phyloP scores from a whole-genome alignment of 2,797 vertebrate genomes.

The Bradypodion ventrale region DNA sequence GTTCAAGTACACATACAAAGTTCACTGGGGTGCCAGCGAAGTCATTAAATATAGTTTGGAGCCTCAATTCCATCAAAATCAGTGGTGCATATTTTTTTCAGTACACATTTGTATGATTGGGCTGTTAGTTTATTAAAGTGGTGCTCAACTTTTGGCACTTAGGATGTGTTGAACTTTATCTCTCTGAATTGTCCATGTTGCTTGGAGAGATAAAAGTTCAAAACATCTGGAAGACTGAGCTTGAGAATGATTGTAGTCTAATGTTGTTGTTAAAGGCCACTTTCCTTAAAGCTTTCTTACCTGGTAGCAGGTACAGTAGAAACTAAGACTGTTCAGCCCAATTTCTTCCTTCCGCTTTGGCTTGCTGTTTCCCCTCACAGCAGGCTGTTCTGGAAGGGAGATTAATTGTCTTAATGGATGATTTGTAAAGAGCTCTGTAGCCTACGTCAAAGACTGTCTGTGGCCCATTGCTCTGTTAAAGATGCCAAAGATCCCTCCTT shows the following conservation, averaged over 20 bases:
- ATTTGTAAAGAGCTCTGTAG: not conserved
- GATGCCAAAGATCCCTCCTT: not conserved
- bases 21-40: no score
- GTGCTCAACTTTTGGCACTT: no score
- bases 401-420: not conserved
- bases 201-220: no score
- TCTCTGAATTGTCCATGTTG: no score
- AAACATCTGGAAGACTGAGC: no score
- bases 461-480: not conserved
- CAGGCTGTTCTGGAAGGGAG: not conserved
- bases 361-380: not conserved
- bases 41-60: no score
- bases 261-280: no score
- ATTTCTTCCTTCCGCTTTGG: not conserved
- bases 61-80: not conserved
- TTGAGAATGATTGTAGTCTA: no score
- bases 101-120: not conserved
- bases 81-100: not conserved
- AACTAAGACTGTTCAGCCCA: not conserved
- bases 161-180: no score
- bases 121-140: not conserved
- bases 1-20: no score
- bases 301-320: not conserved
- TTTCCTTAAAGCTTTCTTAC: not conserved
- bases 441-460: not conserved